A percentile compares a stretch with the other conserved stretches of the same genome.
Conservation (phyloP, 2,113 vertebrate species). For the Tyto alba region DNA sequence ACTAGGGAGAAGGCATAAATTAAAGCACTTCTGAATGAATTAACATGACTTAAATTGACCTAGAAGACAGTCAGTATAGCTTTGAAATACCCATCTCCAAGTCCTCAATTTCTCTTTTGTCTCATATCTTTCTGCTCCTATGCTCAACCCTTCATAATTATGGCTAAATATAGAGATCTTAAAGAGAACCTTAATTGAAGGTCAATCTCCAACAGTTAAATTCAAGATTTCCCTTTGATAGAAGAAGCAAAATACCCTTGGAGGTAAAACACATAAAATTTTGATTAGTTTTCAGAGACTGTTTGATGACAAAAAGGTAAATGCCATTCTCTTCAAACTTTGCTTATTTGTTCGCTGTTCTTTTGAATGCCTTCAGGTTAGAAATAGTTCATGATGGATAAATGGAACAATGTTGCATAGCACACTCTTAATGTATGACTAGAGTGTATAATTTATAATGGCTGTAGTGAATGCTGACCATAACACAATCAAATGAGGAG, state of each 20-base stretch:
- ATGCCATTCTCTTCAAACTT: neutral
- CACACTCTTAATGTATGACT: neutral
- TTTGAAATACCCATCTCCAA: neutral
- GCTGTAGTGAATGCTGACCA: neutral
- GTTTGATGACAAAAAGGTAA: conserved; percentile 8
- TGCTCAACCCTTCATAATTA: neutral
- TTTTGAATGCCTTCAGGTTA: neutral
- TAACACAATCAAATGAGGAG: neutral
- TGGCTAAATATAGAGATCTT: neutral
- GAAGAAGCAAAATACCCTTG: neutral
- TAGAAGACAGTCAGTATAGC: neutral
- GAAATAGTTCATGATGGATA: neutral
- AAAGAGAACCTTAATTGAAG: conserved; percentile 28
- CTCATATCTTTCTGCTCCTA: neutral
- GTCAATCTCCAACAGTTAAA: neutral
- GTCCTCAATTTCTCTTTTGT: neutral
- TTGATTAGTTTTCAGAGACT: neutral
- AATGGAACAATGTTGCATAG: neutral
- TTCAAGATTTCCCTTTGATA: neutral
- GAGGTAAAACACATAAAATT: neutral
- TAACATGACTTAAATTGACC: neutral
- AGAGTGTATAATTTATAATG: neutral
- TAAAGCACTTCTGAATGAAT: neutral
- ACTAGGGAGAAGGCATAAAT: neutral
- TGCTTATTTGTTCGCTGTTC: neutral